phyloP scores from a whole-genome alignment of 2,797 vertebrate genomes.

The Helostoma temminkii region DNA sequence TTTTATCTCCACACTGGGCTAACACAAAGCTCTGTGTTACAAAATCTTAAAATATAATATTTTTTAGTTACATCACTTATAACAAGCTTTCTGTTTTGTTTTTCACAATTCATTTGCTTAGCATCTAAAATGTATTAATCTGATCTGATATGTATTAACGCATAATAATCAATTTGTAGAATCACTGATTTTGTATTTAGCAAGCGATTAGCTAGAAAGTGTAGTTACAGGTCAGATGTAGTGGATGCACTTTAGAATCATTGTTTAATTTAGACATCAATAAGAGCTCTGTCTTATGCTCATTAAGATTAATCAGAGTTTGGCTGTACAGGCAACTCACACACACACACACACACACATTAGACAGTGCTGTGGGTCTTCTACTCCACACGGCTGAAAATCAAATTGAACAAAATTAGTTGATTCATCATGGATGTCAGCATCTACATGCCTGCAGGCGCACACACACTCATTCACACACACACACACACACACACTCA shows the following conservation, averaged over 20 bases:
- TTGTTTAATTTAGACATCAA: conserved; percentile 23
- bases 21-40: background rate
- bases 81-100: background rate
- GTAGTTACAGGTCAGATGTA: conserved; percentile 42
- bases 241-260: conserved; percentile 22
- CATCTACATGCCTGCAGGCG: conserved; percentile 7
- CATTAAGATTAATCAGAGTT: conserved; percentile 41
- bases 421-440: conserved; percentile 58
- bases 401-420: conserved; percentile 58
- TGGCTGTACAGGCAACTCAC: background rate
- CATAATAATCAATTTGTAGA: conserved; percentile 18
- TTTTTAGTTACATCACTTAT: background rate
- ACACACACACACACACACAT: conserved; percentile 17
- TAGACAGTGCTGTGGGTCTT: conserved; percentile 24
- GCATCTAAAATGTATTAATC: background rate
- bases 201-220: conserved; percentile 22
- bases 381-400: conserved; percentile 47
- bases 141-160: background rate
- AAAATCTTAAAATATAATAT: background rate
- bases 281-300: conserved; percentile 21
- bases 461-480: background rate
- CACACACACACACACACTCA: background rate
- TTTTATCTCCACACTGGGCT: background rate
- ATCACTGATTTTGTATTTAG: conserved; percentile 17
- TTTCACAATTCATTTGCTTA: background rate